A percentile compares a stretch with the other conserved stretches of the same genome.
Evolutionary conservation across 1,140 invertebrate genomes (phyloP).

Genomic region (Ceratina japonica): DNA sequence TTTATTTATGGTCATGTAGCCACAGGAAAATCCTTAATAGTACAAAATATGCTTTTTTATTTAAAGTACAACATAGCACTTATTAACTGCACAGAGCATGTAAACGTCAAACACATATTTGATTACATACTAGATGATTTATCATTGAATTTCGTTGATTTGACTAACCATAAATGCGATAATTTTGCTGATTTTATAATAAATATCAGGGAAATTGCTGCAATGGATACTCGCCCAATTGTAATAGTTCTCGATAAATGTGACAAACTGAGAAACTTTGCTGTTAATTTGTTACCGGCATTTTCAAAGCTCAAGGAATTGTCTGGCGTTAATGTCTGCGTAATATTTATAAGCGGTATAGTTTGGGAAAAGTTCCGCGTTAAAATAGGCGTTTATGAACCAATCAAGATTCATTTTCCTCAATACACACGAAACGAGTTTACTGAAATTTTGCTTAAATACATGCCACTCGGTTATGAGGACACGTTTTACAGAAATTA

Average conservation of each 20-base stretch:
- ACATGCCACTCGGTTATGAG: slow-evolving; percentile 71
- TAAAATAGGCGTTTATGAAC: slow-evolving; percentile 85
- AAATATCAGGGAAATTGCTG: slow-evolving; percentile 77
- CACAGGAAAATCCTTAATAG: slow-evolving; percentile 88
- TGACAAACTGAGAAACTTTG: slow-evolving; percentile 87
- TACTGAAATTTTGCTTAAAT: slow-evolving; percentile 84
- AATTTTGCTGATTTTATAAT: slow-evolving; percentile 87
- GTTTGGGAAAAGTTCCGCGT: slow-evolving; percentile 89
- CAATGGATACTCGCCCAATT: slow-evolving; percentile 75
- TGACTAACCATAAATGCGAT: slow-evolving; percentile 81
- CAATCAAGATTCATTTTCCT: slow-evolving; percentile 88
- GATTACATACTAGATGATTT: slow-evolving; percentile 87
- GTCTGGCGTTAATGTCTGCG: slow-evolving; percentile 85
- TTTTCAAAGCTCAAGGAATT: slow-evolving; percentile 88
- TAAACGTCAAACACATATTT: slow-evolving; percentile 86
- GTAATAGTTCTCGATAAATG: slow-evolving; percentile 89
- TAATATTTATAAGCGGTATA: slow-evolving; percentile 88
- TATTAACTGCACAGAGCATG: slow-evolving; percentile 92
- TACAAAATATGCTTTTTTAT: slow-evolving; percentile 81
- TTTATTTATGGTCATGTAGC: slow-evolving; percentile 89
- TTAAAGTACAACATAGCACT: slow-evolving; percentile 83
- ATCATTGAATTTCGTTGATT: slow-evolving; percentile 70
- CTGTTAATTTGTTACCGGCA: slow-evolving; percentile 84
- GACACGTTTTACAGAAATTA: slow-evolving; percentile 86
- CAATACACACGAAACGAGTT: slow-evolving; percentile 91